A percentile compares a stretch with the other conserved stretches of the same genome.
These are phyloP conservation scores for Athalia rosae DNA, from an alignment of 2,888 invertebrate species.

Conservation along the genomic window DNA sequence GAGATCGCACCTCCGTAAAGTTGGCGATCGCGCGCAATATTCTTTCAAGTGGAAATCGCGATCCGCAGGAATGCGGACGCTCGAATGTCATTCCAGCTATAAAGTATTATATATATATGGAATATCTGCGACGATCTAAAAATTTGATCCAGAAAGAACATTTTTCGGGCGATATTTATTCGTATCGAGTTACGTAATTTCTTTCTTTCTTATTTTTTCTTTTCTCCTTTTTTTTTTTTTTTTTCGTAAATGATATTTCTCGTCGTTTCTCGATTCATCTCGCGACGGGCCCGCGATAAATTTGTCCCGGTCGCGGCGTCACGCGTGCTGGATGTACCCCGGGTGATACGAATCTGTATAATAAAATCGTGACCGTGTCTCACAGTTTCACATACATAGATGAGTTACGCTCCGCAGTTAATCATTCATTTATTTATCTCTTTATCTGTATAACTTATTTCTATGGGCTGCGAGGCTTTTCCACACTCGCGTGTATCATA, in stretches of 20 bases:
- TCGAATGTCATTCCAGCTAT: background rate
- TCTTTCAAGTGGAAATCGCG: constrained; percentile 35
- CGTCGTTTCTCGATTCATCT: background rate
- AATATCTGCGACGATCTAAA: background rate
- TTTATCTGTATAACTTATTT: background rate
- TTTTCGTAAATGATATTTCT: too few relatives aligned
- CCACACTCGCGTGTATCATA: background rate
- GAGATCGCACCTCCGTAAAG: background rate
- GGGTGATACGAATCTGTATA: background rate
- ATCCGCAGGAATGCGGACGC: constrained; percentile 22
- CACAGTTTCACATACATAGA: background rate
- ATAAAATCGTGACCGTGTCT: background rate
- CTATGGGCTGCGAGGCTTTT: background rate
- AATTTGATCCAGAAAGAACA: too few relatives aligned
- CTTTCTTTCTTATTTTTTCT: background rate
- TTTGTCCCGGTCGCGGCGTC: background rate
- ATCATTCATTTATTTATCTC: constrained; percentile 5
- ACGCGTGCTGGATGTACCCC: background rate
- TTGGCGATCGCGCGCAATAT: constrained; percentile 17
- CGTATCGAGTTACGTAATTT: background rate
- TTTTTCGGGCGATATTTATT: too few relatives aligned
- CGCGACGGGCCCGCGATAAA: background rate
- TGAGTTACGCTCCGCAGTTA: background rate
- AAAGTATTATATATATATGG: background rate
- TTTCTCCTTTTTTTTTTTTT: background rate